These are phyloP conservation scores for Bombus waltoni DNA, from an alignment of 1,140 invertebrate species.

Conservation along the genomic window DNA sequence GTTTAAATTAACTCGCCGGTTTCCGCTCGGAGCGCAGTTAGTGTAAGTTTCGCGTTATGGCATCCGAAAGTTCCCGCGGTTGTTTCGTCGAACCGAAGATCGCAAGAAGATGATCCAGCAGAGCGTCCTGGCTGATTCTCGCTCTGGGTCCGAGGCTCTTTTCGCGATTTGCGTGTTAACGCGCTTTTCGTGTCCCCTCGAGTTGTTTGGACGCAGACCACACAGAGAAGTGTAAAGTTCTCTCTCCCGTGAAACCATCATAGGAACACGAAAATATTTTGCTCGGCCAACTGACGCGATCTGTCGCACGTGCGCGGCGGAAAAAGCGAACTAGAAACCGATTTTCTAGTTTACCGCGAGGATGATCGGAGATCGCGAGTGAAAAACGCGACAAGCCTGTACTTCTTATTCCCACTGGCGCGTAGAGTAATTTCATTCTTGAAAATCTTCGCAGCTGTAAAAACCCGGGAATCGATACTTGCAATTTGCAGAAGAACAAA, in stretches of 20 bases:
- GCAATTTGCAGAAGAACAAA: background rate
- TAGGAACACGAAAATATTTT: no score
- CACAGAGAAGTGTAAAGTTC: background rate
- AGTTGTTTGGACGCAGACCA: constrained; percentile 22
- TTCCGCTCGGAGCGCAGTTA: background rate
- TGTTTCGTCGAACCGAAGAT: background rate
- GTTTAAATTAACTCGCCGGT: background rate
- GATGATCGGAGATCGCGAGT: no score
- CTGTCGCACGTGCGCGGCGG: no score
- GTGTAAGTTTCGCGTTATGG: background rate
- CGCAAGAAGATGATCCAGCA: background rate
- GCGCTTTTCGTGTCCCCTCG: constrained; percentile 60
- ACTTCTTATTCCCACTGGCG: no score
- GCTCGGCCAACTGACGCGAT: no score
- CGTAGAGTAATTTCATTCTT: background rate
- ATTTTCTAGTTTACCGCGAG: no score
- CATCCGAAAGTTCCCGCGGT: background rate
- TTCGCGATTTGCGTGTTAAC: constrained; percentile 48
- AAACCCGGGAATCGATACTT: background rate
- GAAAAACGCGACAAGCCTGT: no score
- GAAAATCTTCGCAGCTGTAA: background rate
- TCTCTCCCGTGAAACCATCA: no score
- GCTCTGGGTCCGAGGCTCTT: background rate
- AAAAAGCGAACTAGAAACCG: no score
- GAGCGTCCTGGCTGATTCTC: background rate